phyloP scores from a whole-genome alignment of 2,113 vertebrate genomes.

The Bos javanicus region DNA sequence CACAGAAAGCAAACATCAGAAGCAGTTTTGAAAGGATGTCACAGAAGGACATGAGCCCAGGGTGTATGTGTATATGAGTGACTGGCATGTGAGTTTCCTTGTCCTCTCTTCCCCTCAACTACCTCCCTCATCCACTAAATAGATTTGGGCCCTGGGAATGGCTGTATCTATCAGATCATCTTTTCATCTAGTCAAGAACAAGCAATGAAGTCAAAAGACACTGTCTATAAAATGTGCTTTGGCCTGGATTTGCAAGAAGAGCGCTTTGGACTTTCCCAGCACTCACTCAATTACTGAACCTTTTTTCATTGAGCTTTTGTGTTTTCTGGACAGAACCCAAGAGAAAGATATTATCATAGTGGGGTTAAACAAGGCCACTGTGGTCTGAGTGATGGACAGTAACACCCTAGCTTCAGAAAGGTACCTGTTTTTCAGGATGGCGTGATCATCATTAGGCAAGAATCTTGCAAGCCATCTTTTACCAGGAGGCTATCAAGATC shows the following conservation, averaged over 20 bases:
- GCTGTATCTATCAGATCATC: not conserved
- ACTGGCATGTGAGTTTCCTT: not conserved
- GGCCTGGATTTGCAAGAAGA: not conserved
- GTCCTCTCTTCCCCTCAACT: not conserved
- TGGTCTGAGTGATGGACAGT: not conserved
- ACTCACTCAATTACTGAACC: not conserved
- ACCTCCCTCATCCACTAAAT: not conserved
- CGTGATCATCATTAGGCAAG: not conserved
- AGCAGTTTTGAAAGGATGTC: not conserved
- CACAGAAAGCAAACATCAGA: not conserved
- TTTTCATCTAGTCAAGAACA: not conserved
- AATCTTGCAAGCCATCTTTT: not conserved
- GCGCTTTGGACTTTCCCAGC: not conserved
- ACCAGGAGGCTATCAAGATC: not conserved
- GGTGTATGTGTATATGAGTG: not conserved
- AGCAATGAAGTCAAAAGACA: not conserved
- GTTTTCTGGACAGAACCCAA: conserved; percentile 20
- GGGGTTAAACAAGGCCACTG: not conserved
- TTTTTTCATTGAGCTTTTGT: not conserved
- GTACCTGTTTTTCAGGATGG: not conserved
- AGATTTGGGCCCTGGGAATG: not conserved
- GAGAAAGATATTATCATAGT: not conserved
- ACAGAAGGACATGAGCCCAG: not conserved
- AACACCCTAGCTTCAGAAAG: not conserved
- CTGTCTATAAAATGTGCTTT: not conserved